Evolutionary conservation across 2,888 invertebrate genomes (phyloP).

Genomic region (Chalcosyrphus nemorum): DNA sequence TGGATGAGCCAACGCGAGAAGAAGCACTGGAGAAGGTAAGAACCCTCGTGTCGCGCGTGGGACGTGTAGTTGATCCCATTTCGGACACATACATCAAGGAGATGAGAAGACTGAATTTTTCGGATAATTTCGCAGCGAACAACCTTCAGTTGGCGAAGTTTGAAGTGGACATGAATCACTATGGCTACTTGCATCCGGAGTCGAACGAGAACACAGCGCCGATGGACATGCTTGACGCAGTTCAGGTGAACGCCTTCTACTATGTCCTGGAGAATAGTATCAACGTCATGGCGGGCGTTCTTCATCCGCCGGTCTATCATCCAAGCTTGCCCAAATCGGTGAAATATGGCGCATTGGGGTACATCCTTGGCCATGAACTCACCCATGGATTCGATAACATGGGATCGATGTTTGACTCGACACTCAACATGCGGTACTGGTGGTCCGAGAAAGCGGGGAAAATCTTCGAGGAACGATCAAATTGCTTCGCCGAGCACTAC

Average conservation of each 20-base stretch:
- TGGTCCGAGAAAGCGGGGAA: conserved; percentile 77
- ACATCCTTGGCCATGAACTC: conserved; percentile 79
- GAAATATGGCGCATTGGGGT: conserved; percentile 79
- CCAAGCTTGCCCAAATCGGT: conserved; percentile 77
- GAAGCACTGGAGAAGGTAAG: conserved; percentile 78
- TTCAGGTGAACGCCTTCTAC: conserved; percentile 79
- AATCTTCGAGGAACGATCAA: conserved; percentile 76
- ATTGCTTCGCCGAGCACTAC: conserved; percentile 78
- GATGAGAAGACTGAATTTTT: conserved; percentile 74
- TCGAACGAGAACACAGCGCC: conserved; percentile 74
- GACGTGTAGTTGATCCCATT: conserved; percentile 75
- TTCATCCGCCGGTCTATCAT: conserved; percentile 78
- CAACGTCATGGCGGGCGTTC: conserved; percentile 78
- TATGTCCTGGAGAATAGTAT: conserved; percentile 79
- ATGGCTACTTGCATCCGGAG: conserved; percentile 74
- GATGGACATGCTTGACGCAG: conserved; percentile 75
- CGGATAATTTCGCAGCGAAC: conserved; percentile 75
- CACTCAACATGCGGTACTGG: conserved; percentile 75
- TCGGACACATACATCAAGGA: conserved; percentile 75
- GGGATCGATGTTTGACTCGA: conserved; percentile 76
- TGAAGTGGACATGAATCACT: conserved; percentile 74
- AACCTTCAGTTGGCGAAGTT: conserved; percentile 76
- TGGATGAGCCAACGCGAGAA: conserved; percentile 77
- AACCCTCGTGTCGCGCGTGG: conserved; percentile 74
- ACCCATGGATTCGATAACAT: conserved; percentile 79